phyloP scores from a whole-genome alignment of 2,113 vertebrate genomes.

The Hucho hucho region DNA sequence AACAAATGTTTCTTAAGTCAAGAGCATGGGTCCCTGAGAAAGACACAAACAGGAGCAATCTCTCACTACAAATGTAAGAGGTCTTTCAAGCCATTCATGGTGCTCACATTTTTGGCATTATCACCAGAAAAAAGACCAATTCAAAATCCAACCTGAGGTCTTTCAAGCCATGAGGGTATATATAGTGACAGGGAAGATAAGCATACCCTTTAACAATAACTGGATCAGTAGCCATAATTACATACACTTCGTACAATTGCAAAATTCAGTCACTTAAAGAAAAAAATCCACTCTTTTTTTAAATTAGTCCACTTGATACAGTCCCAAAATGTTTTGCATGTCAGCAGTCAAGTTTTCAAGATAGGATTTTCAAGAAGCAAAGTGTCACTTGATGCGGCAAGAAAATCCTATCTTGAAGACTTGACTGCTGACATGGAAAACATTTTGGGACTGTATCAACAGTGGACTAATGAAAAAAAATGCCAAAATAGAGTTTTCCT shows the following conservation, averaged over 20 bases:
- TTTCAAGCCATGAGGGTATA: constrained; percentile 14
- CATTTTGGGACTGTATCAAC: too few species aligned
- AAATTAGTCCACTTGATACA: too few species aligned
- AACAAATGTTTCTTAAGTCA: neutral
- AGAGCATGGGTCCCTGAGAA: constrained; percentile 6
- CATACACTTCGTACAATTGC: constrained; percentile 10
- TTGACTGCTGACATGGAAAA: too few species aligned
- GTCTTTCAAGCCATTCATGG: neutral
- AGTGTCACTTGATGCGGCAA: too few species aligned
- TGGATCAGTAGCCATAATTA: constrained; percentile 2
- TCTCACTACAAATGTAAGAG: neutral
- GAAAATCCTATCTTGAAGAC: too few species aligned
- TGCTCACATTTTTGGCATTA: constrained; percentile 24
- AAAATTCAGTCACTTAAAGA: constrained; percentile 12
- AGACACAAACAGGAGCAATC: constrained; percentile 1
- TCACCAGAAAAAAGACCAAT: constrained; percentile 21
- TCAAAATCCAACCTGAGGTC: constrained; percentile 37
- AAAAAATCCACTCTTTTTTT: too few species aligned
- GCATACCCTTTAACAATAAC: constrained; percentile 1
- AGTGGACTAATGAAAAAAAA: too few species aligned
- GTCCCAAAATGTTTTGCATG: too few species aligned
- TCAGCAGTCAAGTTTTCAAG: too few species aligned
- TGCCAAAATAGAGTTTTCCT: too few species aligned
- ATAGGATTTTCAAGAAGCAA: too few species aligned
- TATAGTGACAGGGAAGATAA: neutral